These are phyloP conservation scores for Drosophila teissieri DNA, from an alignment of 1,140 invertebrate species.

Conservation along the genomic window DNA sequence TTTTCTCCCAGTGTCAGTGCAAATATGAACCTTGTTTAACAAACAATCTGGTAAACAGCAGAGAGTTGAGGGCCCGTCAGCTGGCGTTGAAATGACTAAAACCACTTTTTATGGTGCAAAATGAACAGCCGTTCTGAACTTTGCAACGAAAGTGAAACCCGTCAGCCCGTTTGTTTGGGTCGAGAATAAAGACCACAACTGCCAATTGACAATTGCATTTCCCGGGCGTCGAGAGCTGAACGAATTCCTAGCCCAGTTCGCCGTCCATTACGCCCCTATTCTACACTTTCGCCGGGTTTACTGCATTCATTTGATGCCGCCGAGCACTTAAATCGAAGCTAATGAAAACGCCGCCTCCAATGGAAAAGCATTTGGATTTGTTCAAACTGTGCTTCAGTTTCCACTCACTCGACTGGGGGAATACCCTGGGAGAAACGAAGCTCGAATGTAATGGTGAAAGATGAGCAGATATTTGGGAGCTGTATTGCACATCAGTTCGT, in stretches of 20 bases:
- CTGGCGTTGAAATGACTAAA: slow-evolving; percentile 16
- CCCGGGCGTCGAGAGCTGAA: slow-evolving; percentile 35
- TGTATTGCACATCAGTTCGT: too few relatives aligned
- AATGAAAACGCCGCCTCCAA: slow-evolving; percentile 37
- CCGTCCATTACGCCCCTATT: slow-evolving; percentile 24
- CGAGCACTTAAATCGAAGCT: slow-evolving; percentile 39
- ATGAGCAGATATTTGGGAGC: too few relatives aligned
- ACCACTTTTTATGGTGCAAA: slow-evolving; percentile 11
- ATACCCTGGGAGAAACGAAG: slow-evolving; percentile 8
- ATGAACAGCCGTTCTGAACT: slow-evolving; percentile 40
- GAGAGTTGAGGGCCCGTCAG: slow-evolving; percentile 9
- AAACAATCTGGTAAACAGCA: slow-evolving; percentile 21
- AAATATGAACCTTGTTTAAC: background rate
- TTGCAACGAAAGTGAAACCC: slow-evolving; percentile 63
- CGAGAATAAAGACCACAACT: slow-evolving; percentile 43
- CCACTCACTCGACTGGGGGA: background rate
- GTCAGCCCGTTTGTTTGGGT: slow-evolving; percentile 53
- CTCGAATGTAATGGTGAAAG: background rate
- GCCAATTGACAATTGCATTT: slow-evolving; percentile 34
- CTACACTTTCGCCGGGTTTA: slow-evolving; percentile 53
- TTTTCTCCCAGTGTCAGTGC: slow-evolving; percentile 1
- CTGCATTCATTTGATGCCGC: slow-evolving; percentile 39
- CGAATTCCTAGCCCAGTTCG: slow-evolving; percentile 33
- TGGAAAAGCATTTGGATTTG: slow-evolving; percentile 35
- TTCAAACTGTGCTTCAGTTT: background rate